Conservation (phyloP, 2,797 vertebrate species). For the Chrysocyon brachyurus region DNA sequence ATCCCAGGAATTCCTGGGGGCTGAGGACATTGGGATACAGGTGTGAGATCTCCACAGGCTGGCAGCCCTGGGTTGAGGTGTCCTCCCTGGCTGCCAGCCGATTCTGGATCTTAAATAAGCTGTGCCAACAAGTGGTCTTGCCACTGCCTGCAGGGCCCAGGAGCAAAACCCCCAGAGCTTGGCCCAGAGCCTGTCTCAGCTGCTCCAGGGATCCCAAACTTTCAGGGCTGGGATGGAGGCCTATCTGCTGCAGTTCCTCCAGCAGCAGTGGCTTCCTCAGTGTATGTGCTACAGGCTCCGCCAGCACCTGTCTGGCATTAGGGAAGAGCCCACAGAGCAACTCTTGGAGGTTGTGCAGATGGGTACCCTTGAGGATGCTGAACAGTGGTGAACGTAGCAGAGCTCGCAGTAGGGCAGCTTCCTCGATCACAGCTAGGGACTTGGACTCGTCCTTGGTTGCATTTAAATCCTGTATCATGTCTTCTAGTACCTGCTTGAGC, state of each 20-base stretch:
- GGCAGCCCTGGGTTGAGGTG: background rate
- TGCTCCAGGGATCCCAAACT: conserved; percentile 85
- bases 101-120: conserved; percentile 90
- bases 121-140: conserved; percentile 91
- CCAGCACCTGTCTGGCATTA: conserved; percentile 74
- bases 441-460: background rate
- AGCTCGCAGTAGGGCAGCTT: conserved; percentile 89
- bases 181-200: conserved; percentile 89
- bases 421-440: conserved; percentile 85
- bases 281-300: conserved; percentile 75
- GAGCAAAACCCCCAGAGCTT: conserved; percentile 88
- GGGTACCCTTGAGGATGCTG: conserved; percentile 76
- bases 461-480: conserved; percentile 77
- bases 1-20: conserved; percentile 90
- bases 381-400: conserved; percentile 87
- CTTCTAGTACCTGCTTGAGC: conserved; percentile 88
- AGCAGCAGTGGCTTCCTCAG: conserved; percentile 83
- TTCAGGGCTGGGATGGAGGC: conserved; percentile 84
- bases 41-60: conserved; percentile 87
- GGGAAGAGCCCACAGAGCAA: conserved; percentile 91
- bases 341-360: conserved; percentile 82
- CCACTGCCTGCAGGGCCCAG: conserved; percentile 93
- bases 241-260: conserved; percentile 87
- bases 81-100: conserved; percentile 82
- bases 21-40: conserved; percentile 92